These are phyloP conservation scores for Myioborus melanocephalus DNA, from an alignment of 2,797 vertebrate species.

Conservation along the genomic window DNA sequence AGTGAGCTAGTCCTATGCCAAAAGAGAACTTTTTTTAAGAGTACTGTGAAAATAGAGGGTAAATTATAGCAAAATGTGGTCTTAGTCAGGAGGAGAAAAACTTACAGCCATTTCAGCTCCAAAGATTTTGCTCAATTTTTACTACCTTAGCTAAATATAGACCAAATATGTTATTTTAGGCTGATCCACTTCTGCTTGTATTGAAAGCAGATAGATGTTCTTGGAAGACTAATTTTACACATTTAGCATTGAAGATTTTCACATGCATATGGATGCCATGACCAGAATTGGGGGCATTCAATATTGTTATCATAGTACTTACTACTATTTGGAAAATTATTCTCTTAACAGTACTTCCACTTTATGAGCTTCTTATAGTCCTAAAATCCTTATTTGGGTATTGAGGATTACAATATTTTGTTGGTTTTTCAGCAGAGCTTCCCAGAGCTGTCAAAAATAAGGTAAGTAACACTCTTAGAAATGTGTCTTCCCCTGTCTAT, in stretches of 20 bases:
- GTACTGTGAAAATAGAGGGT: neutral
- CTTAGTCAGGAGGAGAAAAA: neutral
- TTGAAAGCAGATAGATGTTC: neutral
- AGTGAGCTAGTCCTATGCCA: neutral
- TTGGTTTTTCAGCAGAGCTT: neutral
- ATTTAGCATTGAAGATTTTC: neutral
- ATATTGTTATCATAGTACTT: neutral
- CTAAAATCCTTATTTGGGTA: neutral
- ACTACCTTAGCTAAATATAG: conserved; percentile 8
- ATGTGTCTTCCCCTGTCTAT: neutral
- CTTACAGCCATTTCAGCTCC: neutral
- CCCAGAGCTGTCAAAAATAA: neutral
- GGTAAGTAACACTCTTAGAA: neutral
- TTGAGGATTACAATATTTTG: neutral
- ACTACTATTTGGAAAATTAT: neutral
- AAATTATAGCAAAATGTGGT: neutral
- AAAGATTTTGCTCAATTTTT: neutral
- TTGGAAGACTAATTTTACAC: neutral
- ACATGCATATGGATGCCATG: neutral
- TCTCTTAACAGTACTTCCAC: neutral
- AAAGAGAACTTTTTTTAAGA: neutral
- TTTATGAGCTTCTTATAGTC: neutral
- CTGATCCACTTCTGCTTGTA: neutral
- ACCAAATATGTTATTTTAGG: neutral
- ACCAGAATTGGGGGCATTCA: neutral